Percentiles rank a stretch among this genome's conserved stretches.
phyloP scores from a whole-genome alignment of 2,888 invertebrate genomes.

The Melanotus villosus region DNA sequence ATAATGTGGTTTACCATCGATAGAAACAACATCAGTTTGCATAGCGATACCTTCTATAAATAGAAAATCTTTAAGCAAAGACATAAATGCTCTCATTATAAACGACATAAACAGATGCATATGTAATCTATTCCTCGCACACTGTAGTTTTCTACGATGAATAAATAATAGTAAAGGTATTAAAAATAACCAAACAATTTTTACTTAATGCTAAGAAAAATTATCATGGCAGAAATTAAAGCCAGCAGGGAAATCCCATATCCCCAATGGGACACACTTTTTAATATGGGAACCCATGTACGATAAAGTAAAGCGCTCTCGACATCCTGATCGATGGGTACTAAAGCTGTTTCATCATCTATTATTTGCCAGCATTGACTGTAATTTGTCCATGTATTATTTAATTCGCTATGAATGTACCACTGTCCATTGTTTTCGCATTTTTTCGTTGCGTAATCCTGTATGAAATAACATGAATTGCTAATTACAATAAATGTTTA shows the following conservation, averaged over 20 bases:
- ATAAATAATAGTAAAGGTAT: neutral
- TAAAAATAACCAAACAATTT: neutral
- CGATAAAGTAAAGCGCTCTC: constrained; percentile 59
- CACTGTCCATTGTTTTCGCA: constrained; percentile 70
- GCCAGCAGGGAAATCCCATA: constrained; percentile 71
- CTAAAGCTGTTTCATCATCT: constrained; percentile 58
- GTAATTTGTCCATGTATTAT: constrained; percentile 69
- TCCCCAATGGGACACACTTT: constrained; percentile 70
- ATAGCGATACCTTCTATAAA: constrained; percentile 71
- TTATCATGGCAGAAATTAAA: constrained; percentile 69
- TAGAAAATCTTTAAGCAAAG: constrained; percentile 72
- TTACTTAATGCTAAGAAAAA: constrained; percentile 72
- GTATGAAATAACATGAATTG: constrained; percentile 24
- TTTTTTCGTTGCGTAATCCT: constrained; percentile 67
- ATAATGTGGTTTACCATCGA: constrained; percentile 63
- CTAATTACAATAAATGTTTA: constrained; percentile 1
- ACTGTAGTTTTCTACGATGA: constrained; percentile 72
- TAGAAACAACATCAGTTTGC: constrained; percentile 64
- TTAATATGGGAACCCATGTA: constrained; percentile 71
- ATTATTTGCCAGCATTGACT: constrained; percentile 65
- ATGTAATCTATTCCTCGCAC: constrained; percentile 77
- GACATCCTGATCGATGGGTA: constrained; percentile 55
- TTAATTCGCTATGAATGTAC: constrained; percentile 63
- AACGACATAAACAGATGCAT: constrained; percentile 78
- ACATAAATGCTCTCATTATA: constrained; percentile 74